phyloP scores from a whole-genome alignment of 2,797 vertebrate genomes.

The Karalla daura region DNA sequence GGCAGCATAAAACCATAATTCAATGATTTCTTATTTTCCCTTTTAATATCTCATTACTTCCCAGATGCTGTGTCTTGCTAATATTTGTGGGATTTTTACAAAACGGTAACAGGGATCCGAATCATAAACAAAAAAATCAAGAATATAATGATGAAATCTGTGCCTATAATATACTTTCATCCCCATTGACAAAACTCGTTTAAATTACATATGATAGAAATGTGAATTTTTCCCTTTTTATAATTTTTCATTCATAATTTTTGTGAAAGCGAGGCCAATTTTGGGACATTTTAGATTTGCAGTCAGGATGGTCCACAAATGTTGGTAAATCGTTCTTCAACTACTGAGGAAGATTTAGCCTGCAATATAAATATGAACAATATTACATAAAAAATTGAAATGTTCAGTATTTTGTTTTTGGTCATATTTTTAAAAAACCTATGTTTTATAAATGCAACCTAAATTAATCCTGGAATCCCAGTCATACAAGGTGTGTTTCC shows the following conservation, averaged over 20 bases:
- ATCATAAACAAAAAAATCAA: conserved; percentile 20
- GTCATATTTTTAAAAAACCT: neutral
- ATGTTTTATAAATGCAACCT: neutral
- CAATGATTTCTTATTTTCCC: neutral
- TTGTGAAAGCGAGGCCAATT: neutral
- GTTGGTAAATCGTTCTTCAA: neutral
- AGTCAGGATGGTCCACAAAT: neutral
- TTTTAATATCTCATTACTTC: conserved; percentile 7
- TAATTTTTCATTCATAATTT: neutral
- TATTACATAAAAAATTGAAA: neutral
- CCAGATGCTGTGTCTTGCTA: conserved; percentile 36
- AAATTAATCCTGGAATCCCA: neutral
- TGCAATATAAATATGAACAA: neutral
- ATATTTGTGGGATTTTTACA: conserved; percentile 24
- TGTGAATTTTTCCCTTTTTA: neutral
- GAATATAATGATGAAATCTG: accelerated
- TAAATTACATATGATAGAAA: neutral
- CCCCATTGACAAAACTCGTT: no score
- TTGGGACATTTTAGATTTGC: conserved; percentile 4
- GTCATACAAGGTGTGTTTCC: neutral
- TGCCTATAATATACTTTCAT: no score
- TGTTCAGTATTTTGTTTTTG: neutral
- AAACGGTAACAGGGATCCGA: conserved; percentile 1
- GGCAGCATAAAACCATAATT: conserved; percentile 70
- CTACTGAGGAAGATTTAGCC: neutral